Base-by-base conservation (phyloP, 2,888 invertebrate species). In the Lithophane leautieri region DNA sequence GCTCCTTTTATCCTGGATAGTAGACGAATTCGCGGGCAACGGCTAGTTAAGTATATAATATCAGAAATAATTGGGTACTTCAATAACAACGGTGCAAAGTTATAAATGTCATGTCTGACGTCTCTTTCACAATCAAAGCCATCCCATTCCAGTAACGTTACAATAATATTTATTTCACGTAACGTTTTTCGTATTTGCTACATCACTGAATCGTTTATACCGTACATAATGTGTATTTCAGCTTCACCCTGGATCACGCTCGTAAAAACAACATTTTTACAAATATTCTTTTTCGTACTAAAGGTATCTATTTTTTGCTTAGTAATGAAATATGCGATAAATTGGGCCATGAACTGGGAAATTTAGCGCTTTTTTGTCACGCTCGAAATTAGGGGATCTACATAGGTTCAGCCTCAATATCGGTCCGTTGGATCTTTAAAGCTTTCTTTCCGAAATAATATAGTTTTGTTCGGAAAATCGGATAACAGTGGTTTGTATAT, bases 251-350 rank as follows among this genome's bases (percentile, higher is more conserved):
- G 81, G 86, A 84, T 77, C 76, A 82, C 73, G 77, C 73, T 85
- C 86, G 83, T 89, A 87, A 86, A 87, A 88, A 84, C 76, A 87
- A 82, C 70, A 81, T 86, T 87, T 89, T 87, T 84, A 86, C 73
- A 89, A 85, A 86, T 79, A 83, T 79, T 74, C 67, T 79, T 83
- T 83, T 80, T 82, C 78, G 76, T 77, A 44, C 28, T 58, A 58
- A 79, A 60, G 34, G 11, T 63, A 76, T 73, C 75, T 78, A 84
- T 86, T 76, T 89, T 89, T 87, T 90, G 86, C 79, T 78, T 78
- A 82, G 85, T 90, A 88, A 90, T 90, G 85, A 90, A 90, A 89
- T 90, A 90, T 89, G 84, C 80, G 87, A 86, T 86, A 89, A 86
- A 84, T 84, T 85, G 88, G 83, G 73, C 68, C 79, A 80, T 85